A percentile compares a stretch with the other conserved stretches of the same genome.
phyloP scores from a whole-genome alignment of 2,888 invertebrate genomes.

The Meiosimyza platycephala region DNA sequence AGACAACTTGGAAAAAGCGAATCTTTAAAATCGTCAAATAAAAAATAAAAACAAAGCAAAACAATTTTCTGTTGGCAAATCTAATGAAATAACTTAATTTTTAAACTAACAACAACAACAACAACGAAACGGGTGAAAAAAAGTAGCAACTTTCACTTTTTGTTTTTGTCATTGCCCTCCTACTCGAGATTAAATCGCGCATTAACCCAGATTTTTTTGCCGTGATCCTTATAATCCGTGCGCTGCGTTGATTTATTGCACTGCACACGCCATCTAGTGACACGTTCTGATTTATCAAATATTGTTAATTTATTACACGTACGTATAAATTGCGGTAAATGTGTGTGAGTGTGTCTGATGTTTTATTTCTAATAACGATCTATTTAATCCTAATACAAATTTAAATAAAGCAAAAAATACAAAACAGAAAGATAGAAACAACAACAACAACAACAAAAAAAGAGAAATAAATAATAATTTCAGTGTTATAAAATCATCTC shows the following conservation, averaged over 20 bases:
- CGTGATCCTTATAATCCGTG: too few relatives aligned
- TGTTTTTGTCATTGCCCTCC: background rate
- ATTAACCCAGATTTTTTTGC: slow-evolving; percentile 5
- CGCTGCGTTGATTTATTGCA: background rate
- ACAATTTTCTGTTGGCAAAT: slow-evolving; percentile 39
- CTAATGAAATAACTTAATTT: background rate
- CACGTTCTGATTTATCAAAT: background rate
- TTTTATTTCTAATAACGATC: background rate
- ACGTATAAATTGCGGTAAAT: too few relatives aligned
- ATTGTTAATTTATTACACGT: too few relatives aligned
- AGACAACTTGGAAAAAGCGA: background rate
- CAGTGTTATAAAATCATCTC: too few relatives aligned
- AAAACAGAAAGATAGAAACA: slow-evolving; percentile 8
- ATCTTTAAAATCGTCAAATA: too few relatives aligned
- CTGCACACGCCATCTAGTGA: slow-evolving; percentile 3
- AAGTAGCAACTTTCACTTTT: background rate
- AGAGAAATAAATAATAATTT: background rate
- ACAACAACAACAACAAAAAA: background rate
- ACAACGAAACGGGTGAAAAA: background rate
- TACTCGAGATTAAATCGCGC: background rate
- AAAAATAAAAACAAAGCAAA: slow-evolving; percentile 34
- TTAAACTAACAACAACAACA: slow-evolving; percentile 2
- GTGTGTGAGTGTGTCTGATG: too few relatives aligned
- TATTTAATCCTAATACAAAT: background rate
- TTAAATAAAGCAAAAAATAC: slow-evolving; percentile 5